Conservation (phyloP, 37 sponge, comb jelly and placozoan species). For the Mnemiopsis leidyi region DNA sequence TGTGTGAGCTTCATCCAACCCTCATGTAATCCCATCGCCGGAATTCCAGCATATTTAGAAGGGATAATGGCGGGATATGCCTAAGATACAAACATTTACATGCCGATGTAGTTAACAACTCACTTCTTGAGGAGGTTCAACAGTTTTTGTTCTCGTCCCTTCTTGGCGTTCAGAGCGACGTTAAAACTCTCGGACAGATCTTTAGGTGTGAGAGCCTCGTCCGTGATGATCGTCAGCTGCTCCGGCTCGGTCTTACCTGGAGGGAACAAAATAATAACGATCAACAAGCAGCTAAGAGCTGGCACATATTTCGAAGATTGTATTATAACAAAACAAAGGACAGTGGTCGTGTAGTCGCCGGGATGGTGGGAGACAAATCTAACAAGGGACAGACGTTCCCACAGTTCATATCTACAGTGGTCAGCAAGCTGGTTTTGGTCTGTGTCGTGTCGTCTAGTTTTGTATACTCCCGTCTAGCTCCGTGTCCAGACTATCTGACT, state of each 20-base stretch:
- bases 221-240: not conserved
- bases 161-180: conserved; percentile 6
- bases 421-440: not conserved
- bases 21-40: too few species aligned
- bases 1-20: too few species aligned
- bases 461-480: too few species aligned
- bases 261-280: not conserved
- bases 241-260: not conserved
- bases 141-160: not conserved
- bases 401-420: not conserved
- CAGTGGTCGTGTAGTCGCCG: too few species aligned
- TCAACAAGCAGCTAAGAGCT: not conserved
- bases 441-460: too few species aligned
- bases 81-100: too few species aligned
- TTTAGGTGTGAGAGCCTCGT: not conserved
- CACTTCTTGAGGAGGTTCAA: not conserved
- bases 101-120: conserved; percentile 49
- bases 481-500: too few species aligned
- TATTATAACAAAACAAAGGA: too few species aligned
- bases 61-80: too few species aligned
- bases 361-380: too few species aligned
- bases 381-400: not conserved
- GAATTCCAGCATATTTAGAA: too few species aligned
- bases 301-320: too few species aligned
- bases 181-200: not conserved